A percentile compares a stretch with the other conserved stretches of the same genome.
phyloP scores from a whole-genome alignment of 2,113 vertebrate genomes.

The Helogale parvula region DNA sequence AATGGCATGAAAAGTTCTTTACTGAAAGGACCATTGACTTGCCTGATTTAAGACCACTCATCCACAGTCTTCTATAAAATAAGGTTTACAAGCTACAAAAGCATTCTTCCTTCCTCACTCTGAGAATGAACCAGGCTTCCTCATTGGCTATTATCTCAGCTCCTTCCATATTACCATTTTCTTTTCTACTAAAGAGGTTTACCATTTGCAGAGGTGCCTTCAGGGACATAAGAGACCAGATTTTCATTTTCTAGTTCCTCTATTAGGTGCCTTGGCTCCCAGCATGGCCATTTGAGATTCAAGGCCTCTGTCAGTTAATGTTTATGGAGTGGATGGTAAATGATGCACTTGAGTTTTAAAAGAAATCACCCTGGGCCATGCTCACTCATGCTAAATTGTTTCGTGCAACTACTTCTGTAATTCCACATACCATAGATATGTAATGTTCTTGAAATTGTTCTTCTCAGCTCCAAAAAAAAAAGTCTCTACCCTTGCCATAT shows the following conservation, averaged over 20 bases:
- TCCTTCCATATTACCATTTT: background rate
- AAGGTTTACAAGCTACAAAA: background rate
- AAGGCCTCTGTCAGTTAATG: background rate
- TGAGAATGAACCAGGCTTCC: background rate
- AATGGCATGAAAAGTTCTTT: background rate
- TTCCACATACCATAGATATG: background rate
- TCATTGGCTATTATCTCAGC: background rate
- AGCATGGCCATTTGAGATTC: background rate
- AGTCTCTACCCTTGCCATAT: background rate
- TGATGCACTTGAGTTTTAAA: background rate
- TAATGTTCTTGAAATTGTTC: background rate
- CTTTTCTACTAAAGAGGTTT: background rate
- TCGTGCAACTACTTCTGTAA: background rate
- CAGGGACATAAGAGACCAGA: background rate
- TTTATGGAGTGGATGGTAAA: background rate
- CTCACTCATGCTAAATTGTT: background rate
- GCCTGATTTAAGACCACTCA: background rate
- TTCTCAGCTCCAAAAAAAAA: background rate
- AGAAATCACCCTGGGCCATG: background rate
- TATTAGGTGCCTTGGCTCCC: background rate
- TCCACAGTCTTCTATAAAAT: background rate
- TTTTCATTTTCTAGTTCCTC: background rate
- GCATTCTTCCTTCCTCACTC: background rate
- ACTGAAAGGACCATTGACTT: background rate
- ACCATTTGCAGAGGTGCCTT: background rate